These are phyloP conservation scores for Chloroceryle aenea DNA, from an alignment of 2,113 vertebrate genomes.

Conservation along the genomic window DNA sequence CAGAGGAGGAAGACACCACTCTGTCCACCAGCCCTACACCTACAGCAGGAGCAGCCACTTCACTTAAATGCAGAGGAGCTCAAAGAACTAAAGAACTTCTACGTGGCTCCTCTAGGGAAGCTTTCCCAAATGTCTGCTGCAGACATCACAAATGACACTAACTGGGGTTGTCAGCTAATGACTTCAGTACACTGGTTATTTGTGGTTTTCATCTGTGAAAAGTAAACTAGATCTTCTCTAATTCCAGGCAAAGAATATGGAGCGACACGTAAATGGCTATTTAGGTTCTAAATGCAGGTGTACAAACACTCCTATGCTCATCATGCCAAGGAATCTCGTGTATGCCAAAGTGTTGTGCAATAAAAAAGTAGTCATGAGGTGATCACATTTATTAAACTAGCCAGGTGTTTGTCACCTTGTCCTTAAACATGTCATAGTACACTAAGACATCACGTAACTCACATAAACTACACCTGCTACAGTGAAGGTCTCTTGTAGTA, in stretches of 20 bases:
- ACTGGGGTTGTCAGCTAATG: background rate
- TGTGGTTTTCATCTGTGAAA: background rate
- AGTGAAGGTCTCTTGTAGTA: background rate
- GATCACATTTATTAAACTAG: background rate
- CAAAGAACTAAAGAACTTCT: fast-evolving
- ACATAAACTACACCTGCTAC: background rate
- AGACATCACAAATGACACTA: background rate
- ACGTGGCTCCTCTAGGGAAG: background rate
- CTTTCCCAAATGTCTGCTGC: fast-evolving
- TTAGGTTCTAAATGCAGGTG: background rate
- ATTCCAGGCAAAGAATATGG: background rate
- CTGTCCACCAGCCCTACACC: background rate
- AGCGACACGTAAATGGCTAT: background rate
- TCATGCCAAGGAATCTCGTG: background rate
- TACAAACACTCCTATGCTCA: background rate
- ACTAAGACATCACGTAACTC: background rate
- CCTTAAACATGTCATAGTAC: background rate
- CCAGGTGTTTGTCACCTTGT: background rate
- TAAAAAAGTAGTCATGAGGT: background rate
- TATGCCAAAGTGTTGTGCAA: background rate
- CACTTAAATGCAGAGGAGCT: background rate
- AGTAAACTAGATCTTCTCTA: background rate
- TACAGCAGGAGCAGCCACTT: background rate
- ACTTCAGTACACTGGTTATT: background rate
- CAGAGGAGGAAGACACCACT: background rate